Conservation (phyloP, 2,113 vertebrate genomes). For the Heteronetta atricapilla region DNA sequence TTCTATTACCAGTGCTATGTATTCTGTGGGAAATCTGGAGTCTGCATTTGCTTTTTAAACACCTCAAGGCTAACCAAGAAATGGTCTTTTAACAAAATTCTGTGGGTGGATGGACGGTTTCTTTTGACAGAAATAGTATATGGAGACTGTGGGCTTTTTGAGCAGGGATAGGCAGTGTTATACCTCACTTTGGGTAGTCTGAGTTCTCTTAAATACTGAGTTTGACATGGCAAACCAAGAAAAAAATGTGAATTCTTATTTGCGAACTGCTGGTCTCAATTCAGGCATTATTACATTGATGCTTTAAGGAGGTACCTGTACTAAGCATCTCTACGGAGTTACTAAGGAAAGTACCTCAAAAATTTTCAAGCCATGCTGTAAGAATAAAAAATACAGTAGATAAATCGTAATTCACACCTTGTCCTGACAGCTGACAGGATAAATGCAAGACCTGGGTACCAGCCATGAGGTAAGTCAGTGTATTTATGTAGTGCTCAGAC, state of each 20-base stretch:
- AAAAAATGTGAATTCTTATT: neutral
- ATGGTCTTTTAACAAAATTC: neutral
- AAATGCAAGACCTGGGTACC: neutral
- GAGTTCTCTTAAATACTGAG: neutral
- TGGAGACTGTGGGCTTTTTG: neutral
- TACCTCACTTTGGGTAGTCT: neutral
- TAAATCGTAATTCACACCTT: neutral
- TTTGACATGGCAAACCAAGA: neutral
- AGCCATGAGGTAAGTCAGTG: neutral
- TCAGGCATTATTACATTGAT: neutral
- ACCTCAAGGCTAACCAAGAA: neutral
- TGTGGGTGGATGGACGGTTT: neutral
- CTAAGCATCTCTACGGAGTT: neutral
- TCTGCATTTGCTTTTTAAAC: neutral
- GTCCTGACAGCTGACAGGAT: neutral
- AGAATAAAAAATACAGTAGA: neutral
- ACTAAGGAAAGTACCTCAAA: neutral
- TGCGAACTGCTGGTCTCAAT: neutral
- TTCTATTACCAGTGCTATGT: neutral
- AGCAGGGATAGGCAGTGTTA: neutral
- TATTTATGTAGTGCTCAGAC: neutral
- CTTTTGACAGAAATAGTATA: neutral
- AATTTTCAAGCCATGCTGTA: rapidly evolving
- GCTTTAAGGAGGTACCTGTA: neutral
- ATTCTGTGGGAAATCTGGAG: neutral